Evolutionary conservation across 2,113 vertebrate species (phyloP), one percentile per base, ranked within the genome.

Genomic region (Typhlomys cinereus): DNA sequence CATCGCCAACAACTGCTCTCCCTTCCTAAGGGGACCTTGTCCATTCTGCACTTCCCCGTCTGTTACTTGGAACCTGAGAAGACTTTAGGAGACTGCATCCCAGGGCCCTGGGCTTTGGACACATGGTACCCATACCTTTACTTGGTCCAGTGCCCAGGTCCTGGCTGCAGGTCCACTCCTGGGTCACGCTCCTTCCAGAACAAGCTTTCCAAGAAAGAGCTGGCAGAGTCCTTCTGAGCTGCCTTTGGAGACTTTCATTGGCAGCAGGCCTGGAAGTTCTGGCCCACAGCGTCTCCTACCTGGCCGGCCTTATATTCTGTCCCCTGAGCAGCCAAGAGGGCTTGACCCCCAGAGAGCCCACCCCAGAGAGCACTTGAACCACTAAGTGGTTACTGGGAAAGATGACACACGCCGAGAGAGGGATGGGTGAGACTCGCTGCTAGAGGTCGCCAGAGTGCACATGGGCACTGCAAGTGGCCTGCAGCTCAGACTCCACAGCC

Each of bases 91-190:
- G 1, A 12, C 57, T 0, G 0, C 7, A 10, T n/a, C 73, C 7
- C 2, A 4, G 86, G 18, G 4, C 8, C 59, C 52, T 75, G 23
- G 23, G 9, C 70, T 76, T 36, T 13, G 6, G 34, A 8, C 70
- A 57, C 31, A 23, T 14, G 29, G 7, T 23, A 34, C 78, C 8
- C 1, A 0, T 0, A 18, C 4, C 5, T 3, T 39, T 7, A 10
- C 69, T 13, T 70, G n/a, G 4, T 27, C n/a, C 70, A 21, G 17
- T 2, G 5, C 18, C 2, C 12, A 25, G 23, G 23, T 10, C 1
- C 67, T 44, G 9, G 3, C 27, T 5, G 27, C 59, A 29, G 59
- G 20, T 36, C 46, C 31, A 12, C 11, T 59, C 44, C 48, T 54
- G 12, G 18, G 25, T 27, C 44, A 13, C 52, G 0, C 34, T 83